Evolutionary conservation across 2,797 vertebrate genomes (phyloP).

Genomic region (Chaetophractus vellerosus): DNA sequence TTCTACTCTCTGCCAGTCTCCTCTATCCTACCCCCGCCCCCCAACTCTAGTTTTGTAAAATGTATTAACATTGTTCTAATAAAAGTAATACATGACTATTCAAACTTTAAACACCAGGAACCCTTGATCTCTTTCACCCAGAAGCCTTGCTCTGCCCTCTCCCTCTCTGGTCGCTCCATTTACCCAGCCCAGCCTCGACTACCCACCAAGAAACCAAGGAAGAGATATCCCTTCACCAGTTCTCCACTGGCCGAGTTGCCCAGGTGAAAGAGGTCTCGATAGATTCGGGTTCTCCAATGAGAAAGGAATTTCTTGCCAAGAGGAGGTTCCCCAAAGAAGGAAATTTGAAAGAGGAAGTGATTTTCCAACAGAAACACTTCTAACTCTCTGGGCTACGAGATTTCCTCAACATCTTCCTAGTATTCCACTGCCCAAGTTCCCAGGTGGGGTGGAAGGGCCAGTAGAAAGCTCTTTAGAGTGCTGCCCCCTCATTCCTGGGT

Average conservation of each 20-base stretch:
- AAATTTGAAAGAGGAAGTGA: not conserved
- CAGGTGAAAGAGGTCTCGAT: not conserved
- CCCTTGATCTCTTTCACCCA: not conserved
- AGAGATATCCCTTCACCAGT: not conserved
- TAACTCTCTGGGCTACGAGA: not conserved
- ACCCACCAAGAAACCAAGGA: not conserved
- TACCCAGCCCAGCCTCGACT: not conserved
- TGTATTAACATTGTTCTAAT: not conserved
- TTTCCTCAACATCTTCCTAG: not conserved
- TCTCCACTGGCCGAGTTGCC: too few species aligned
- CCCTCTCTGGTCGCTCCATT: too few species aligned
- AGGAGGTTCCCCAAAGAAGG: slow-evolving; percentile 18
- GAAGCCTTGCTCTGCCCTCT: not conserved
- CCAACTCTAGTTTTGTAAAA: not conserved
- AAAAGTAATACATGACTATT: not conserved
- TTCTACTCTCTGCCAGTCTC: not conserved
- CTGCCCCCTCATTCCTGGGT: fast-evolving
- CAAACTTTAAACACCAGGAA: not conserved
- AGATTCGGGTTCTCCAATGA: not conserved
- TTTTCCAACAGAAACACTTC: slow-evolving; percentile 4
- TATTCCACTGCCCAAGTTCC: not conserved
- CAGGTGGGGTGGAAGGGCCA: not conserved
- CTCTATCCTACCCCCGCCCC: not conserved
- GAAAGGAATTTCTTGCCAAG: slow-evolving; percentile 3
- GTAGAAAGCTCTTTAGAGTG: not conserved